Evolutionary conservation across 2,113 vertebrate genomes (phyloP), one percentile per base, ranked within the genome.

Genomic region (Syngnathus scovelli): DNA sequence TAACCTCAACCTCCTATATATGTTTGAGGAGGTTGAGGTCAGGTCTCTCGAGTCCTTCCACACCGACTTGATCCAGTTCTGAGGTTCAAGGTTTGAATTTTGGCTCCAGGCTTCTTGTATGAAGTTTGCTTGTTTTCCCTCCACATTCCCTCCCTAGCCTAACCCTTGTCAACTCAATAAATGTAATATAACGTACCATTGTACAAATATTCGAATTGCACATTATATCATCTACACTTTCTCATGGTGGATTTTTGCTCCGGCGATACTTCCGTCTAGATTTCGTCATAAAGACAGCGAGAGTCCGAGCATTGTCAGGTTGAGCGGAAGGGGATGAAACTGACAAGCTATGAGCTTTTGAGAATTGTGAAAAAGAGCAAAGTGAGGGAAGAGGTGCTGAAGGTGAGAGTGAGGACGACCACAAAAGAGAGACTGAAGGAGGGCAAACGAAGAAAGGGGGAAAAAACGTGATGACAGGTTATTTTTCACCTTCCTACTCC

Each of bases 401-500:
- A 72, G 67, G 33, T 61, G 70, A 78, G 71, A 63, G 61, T 58
- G 56, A 68, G 78, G 71, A 74, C 46, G 54, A 64, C 56, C 49
- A 27, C 15, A 33, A 55, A 49, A 38, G 71, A 46, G n/a, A 66
- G 66, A 65, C 65, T 61, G 71, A 71, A 51, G 68, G 61, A 48
- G 65, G 70, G 38, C 37, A 43, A 64, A 71, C 54, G n/a, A 52
- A 67, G 41, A 49, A 52, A 43, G 59, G 8, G 12, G 61, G 18
- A 61, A 46, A 65, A 75, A 76, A 90, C 86, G 86, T 89, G 90
- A 90, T 90, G 91, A 91, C 90, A 90, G 90, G 86, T 87, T 91
- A 90, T 91, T 91, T 92, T 92, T 91, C 91, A 91, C 89, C 86
- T 85, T 72, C 67, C 73, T 83, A 88, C 87, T 89, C 86, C 78